Evolutionary conservation across 1,140 invertebrate species (phyloP), one percentile per base, ranked within the genome.

Genomic region (Leptestheria dahalacensis): DNA sequence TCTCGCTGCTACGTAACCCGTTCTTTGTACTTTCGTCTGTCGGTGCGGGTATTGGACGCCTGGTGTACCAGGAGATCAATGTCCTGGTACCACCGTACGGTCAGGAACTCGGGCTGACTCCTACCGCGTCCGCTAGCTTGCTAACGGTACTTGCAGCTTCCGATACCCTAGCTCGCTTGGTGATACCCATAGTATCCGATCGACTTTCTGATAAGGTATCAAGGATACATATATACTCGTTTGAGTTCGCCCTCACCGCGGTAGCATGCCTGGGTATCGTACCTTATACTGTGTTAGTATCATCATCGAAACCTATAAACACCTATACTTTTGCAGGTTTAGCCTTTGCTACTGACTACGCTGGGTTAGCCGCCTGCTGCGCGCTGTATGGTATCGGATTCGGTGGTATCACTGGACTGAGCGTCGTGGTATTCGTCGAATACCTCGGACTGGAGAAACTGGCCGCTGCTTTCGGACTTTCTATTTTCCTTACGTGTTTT

Each of bases 61-160:
- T 62, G 26, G 25, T 28, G 21, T 62, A 62, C 55, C 61, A 62
- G 24, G 57, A 62, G 33, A 48, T 62, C 24, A 62, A 62, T 33
- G 48, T 57, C 3, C 48, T 62, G 11, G 55, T 62, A n/a, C 61
- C 61, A 9, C 50, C 61, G 23, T 57, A 57, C 24, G 61, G 46
- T 28, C 53, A 57, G 46, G 47, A 47, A 23, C 25, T 62, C 9
- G 61, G 61, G 1, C 21, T 62, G 25, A 18, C 61, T 9, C 54
- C 61, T 11, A 48, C 33, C 3, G 25, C 48, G 11, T 41, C 54
- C 18, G 61, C 61, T 10, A 48, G 26, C n/a, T 48, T 62, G 18
- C 18, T 62, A 23, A 57, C 61, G 6, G 28, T 62, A 12, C 24
- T 62, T 2, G 61, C 61, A 2, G 29, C 48, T 10, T 48, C 54